Evolutionary conservation across 2,113 vertebrate genomes (phyloP).

Genomic region (Pluvialis apricaria): DNA sequence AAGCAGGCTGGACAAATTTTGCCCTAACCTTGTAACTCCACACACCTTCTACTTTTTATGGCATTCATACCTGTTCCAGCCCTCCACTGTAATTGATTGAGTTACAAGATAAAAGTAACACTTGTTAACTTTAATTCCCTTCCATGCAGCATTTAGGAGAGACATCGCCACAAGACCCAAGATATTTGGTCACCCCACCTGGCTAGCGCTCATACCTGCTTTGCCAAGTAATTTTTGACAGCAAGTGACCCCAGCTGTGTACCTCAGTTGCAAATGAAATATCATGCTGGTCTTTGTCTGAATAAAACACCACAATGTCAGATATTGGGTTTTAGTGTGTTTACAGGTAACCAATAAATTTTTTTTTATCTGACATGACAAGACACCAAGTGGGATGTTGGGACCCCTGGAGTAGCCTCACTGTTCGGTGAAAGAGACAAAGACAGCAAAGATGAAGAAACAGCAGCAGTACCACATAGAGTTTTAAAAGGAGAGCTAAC

Average conservation of each 20-base stretch:
- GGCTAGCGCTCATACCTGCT: background rate
- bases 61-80: background rate
- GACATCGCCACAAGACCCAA: background rate
- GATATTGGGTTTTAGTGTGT: rapidly evolving
- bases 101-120: background rate
- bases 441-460: background rate
- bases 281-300: background rate
- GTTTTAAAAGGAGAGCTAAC: background rate
- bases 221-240: background rate
- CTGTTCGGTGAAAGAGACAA: background rate
- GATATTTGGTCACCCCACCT: background rate
- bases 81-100: background rate
- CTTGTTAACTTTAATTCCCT: background rate
- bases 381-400: background rate
- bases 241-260: background rate
- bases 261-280: background rate
- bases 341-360: background rate
- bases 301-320: background rate
- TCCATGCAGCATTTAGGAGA: background rate
- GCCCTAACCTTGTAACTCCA: background rate
- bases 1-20: background rate
- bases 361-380: background rate
- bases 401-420: background rate
- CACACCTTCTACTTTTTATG: background rate
- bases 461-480: background rate